These are phyloP conservation scores for Microcebus murinus DNA, from an alignment of 2,113 vertebrate genomes.

Conservation along the genomic window DNA sequence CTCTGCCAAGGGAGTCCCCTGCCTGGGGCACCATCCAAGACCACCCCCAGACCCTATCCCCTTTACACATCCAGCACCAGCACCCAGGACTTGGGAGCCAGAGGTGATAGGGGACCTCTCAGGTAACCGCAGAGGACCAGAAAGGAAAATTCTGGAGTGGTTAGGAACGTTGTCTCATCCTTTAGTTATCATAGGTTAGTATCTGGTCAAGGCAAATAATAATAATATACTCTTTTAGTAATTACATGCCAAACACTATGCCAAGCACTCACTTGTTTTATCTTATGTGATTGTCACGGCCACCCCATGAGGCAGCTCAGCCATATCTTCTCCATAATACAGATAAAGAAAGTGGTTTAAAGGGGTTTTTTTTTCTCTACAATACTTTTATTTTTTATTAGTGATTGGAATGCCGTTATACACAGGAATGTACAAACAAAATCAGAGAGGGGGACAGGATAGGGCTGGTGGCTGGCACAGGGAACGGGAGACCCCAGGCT, in stretches of 20 bases:
- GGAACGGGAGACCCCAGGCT: background rate
- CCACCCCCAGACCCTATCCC: background rate
- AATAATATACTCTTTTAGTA: background rate
- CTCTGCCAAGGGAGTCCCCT: background rate
- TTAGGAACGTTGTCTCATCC: background rate
- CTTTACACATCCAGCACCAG: background rate
- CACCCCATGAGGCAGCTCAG: background rate
- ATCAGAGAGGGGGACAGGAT: rapidly evolving
- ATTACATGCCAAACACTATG: background rate
- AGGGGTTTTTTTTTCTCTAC: background rate
- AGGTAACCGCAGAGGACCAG: background rate
- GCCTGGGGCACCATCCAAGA: background rate
- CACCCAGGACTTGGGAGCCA: background rate
- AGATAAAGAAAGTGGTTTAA: background rate
- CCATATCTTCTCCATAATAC: background rate
- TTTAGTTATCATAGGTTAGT: background rate
- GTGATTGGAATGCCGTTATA: background rate
- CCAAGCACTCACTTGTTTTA: background rate
- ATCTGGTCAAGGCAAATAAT: background rate
- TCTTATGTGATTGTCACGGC: background rate
- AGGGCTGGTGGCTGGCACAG: background rate
- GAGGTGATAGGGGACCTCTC: background rate
- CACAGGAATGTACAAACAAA: background rate
- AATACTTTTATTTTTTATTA: slow-evolving; percentile 56
- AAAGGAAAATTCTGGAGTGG: background rate